phyloP scores from a whole-genome alignment of 2,797 vertebrate species.

The Catharus ustulatus region DNA sequence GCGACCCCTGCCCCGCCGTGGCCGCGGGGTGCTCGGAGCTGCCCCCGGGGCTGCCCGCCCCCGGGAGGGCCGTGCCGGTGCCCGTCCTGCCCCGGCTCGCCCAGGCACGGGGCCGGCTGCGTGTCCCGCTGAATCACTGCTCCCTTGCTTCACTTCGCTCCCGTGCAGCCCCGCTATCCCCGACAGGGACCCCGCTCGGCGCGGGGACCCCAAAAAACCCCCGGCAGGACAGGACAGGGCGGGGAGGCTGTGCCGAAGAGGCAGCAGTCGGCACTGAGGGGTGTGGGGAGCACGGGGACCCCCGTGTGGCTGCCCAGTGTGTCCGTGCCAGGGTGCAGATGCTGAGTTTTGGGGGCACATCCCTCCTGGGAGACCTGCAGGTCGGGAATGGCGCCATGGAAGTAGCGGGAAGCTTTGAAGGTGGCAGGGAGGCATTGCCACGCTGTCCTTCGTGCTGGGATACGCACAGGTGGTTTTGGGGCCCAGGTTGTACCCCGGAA shows the following conservation, averaged over 20 bases:
- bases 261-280: accelerated
- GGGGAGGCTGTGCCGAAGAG: accelerated
- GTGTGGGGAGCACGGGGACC: neutral
- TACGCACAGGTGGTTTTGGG: neutral
- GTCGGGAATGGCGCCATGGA: accelerated
- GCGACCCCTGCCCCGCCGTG: neutral
- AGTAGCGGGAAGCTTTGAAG: neutral
- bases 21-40: neutral
- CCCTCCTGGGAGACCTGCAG: accelerated
- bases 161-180: neutral
- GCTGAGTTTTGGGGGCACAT: no score
- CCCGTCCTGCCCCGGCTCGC: constrained; percentile 25
- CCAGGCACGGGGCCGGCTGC: constrained; percentile 26
- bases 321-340: accelerated
- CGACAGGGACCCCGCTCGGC: neutral
- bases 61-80: neutral
- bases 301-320: accelerated
- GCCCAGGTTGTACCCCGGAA: accelerated
- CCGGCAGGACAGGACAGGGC: neutral
- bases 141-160: neutral
- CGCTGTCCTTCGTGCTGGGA: accelerated
- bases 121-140: neutral
- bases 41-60: constrained; percentile 17
- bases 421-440: neutral
- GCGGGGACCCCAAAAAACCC: neutral